These are phyloP conservation scores for Andrena camellia DNA, from an alignment of 2,888 invertebrate species.

Conservation along the genomic window DNA sequence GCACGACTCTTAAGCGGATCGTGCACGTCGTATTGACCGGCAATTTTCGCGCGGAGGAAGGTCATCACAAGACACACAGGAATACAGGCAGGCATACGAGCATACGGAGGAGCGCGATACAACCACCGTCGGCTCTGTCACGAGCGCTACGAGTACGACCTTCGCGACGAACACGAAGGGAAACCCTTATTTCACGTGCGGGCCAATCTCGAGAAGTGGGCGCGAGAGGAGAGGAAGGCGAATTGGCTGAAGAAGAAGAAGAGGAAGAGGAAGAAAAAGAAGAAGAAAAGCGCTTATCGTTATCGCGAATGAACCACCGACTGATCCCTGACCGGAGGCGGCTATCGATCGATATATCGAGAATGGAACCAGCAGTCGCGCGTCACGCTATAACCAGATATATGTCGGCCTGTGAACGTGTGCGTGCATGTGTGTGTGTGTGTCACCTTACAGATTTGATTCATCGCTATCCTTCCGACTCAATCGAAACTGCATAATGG, in stretches of 20 bases:
- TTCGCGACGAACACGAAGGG: conserved; percentile 51
- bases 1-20: conserved; percentile 71
- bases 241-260: not conserved
- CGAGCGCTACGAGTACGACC: conserved; percentile 51
- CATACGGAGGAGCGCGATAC: conserved; percentile 49
- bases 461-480: conserved; percentile 26
- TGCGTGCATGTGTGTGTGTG: not conserved
- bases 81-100: conserved; percentile 43
- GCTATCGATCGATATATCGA: conserved; percentile 71
- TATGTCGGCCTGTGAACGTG: conserved; percentile 15
- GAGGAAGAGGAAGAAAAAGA: conserved; percentile 10
- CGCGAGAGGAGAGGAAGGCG: not conserved
- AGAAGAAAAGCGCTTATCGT: conserved; percentile 56
- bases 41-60: conserved; percentile 75
- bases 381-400: conserved; percentile 65
- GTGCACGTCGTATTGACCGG: conserved; percentile 74
- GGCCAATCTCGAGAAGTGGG: conserved; percentile 47
- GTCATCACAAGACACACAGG: conserved; percentile 69
- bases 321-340: conserved; percentile 69
- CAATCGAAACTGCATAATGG: conserved; percentile 43
- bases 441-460: conserved; percentile 50
- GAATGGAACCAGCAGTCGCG: conserved; percentile 65
- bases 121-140: conserved; percentile 24
- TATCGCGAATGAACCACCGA: conserved; percentile 61
- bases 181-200: conserved; percentile 57